Base-by-base conservation (phyloP, 2,797 vertebrate genomes). In the Etheostoma perlongum region DNA sequence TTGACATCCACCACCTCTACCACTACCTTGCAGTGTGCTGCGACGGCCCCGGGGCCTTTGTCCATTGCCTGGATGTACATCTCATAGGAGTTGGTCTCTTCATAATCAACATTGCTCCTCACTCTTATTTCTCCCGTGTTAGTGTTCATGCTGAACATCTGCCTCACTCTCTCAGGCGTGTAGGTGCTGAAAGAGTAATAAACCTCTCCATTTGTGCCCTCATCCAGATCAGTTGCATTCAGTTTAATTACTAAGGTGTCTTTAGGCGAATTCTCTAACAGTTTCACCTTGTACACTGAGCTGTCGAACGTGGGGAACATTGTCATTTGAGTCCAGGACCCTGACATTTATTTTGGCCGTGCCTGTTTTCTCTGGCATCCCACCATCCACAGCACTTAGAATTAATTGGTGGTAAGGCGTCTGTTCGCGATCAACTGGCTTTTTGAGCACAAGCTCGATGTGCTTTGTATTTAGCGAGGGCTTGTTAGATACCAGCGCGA, bases 11-110 rank as follows among this genome's bases (percentile, higher is more conserved):
- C 93, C 57, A 99, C 96, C 77, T 97, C 97, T 36, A 98, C 96
- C 65, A 99, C 94, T 23, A 99, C 98, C 76, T 99, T 99, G 86
- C 97, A 99, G 91, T 99, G 97, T 4, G 97, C 97, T 0, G 96
- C 95, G 93, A 99, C 95, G 1, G 97, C 96, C 47, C 98, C 97
- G 0, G 97, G 95, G 42, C 98, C 98, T 87, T 94, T 96, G 85
- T 99, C 98, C 83, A 97, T 97, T 2, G 97, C 98, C 84, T 99
- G 98, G 44, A 99, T 96, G 74, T 98, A 99, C 93, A 99, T 97
- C 92, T 99, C 97, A 47, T 98, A 99, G 16, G 96, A 96, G 84
- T 95, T 96, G 69, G 97, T 97, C 75, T 98, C 97, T 84, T 99
- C 98, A 15, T 97, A 99, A 91, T 99, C 97, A 67, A 99, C 94